Conservation (phyloP, 1,140 invertebrate genomes). For the Tribolium madens region DNA sequence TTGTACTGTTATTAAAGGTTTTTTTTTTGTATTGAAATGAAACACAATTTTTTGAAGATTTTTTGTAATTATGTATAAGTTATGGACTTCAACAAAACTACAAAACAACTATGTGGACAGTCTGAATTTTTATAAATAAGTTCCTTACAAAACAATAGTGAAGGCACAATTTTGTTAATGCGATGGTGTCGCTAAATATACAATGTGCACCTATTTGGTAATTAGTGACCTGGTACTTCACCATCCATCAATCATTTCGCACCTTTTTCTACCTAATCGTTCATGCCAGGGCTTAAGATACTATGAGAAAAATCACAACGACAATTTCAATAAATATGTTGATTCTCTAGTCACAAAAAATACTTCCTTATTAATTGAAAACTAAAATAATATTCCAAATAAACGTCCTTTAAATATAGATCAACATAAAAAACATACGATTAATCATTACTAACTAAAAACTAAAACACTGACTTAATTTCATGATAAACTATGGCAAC, state of each 20-base stretch:
- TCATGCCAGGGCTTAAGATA: slow-evolving; percentile 31
- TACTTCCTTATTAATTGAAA: slow-evolving; percentile 14
- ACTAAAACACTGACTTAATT: slow-evolving; percentile 37
- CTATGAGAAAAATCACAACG: slow-evolving; percentile 43
- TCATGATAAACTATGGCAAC: slow-evolving; percentile 43
- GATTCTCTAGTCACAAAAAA: slow-evolving; percentile 35
- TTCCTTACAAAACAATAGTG: slow-evolving; percentile 36
- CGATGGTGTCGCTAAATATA: slow-evolving; percentile 43
- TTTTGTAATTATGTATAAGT: slow-evolving; percentile 21
- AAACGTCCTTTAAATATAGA: slow-evolving; percentile 20
- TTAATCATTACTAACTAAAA: slow-evolving; percentile 40
- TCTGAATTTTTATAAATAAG: slow-evolving; percentile 43
- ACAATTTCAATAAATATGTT: slow-evolving; percentile 38
- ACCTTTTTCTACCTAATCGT: slow-evolving; percentile 24
- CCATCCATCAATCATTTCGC: slow-evolving; percentile 7
- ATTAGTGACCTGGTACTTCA: slow-evolving; percentile 25
- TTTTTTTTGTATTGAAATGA: slow-evolving; percentile 5
- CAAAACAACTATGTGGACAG: slow-evolving; percentile 24
- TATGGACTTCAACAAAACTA: slow-evolving; percentile 37
- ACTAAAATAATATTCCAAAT: slow-evolving; percentile 28
- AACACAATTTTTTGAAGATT: slow-evolving; percentile 18
- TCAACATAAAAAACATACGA: slow-evolving; percentile 21
- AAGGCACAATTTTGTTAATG: slow-evolving; percentile 43
- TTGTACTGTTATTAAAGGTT: slow-evolving; percentile 14
- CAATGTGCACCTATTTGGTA: slow-evolving; percentile 30